phyloP scores from a whole-genome alignment of 2,113 vertebrate genomes.

The western clawed frog (Xenopus tropicalis) region UCB_Xtro_10.0 CM004448.2:2425501-2426000 shows the following conservation, averaged over 20 bases:
- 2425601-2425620: constrained; percentile 56
- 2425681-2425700: constrained; percentile 60
- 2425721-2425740: constrained; percentile 45
- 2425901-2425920: no score
- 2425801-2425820: no score
- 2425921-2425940: no score
- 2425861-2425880: no score
- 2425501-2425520: constrained; percentile 22
- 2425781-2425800: no score
- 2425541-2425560: constrained; percentile 43
- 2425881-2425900: no score
- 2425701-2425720: constrained; percentile 75
- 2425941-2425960: no score
- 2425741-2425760: no score
- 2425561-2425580: constrained; percentile 55
- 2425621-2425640: constrained; percentile 72
- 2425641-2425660: constrained; percentile 76
- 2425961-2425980: no score
- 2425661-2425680: constrained; percentile 71
- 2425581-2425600: constrained; percentile 55
- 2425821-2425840: no score
- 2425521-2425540: constrained; percentile 26
- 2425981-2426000: constrained; percentile 71
- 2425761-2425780: no score
- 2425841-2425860: no score